Evolutionary conservation across 2,888 invertebrate species (phyloP), one percentile per base, ranked within the genome.

Genomic region (Liodrosophila aerea): DNA sequence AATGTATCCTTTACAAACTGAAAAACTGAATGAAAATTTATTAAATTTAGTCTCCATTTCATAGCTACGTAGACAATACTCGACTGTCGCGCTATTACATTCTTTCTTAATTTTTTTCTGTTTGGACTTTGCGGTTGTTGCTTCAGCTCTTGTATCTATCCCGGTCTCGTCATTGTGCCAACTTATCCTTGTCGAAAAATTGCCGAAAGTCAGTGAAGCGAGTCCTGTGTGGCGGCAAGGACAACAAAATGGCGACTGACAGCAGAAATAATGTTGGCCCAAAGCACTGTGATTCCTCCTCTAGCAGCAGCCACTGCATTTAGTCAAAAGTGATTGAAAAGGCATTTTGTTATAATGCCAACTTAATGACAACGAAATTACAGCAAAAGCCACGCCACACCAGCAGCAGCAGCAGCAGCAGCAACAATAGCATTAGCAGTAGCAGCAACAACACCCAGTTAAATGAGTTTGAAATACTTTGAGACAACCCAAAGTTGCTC

Each of bases 281-380:
- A 5, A 13, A 11, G 5, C 13, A n/a, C 2, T 8, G 40, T 5
- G 13, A 11, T 11, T 11, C 7, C 7, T 12, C n/a, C 16, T 18
- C 15, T 39, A 43, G 34, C 15, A 7, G 7, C 40, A 34, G 54
- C 40, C 63, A 81, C 60, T 85, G 86, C 80, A 81, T 85, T 86
- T 86, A 81, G 80, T 86, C 80, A 85, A 85, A 81, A 84, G 82
- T 86, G 85, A 82, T 82, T 86, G 82, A 82, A 85, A 86, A 81
- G 86, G 86, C 82, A 86, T 82, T 86, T 86, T 83, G 85, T 86
- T 86, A 82, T 86, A 81, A 82, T 86, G 86, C 86, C 85, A 82
- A 86, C 86, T 84, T 86, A 82, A 82, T 82, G 86, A 82, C 85
- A 86, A 76, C 74, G 66, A 86, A 81, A 81, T 86, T 84, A 84